phyloP scores from a whole-genome alignment of 2,888 invertebrate species.

The Calameuta pallipes region DNA sequence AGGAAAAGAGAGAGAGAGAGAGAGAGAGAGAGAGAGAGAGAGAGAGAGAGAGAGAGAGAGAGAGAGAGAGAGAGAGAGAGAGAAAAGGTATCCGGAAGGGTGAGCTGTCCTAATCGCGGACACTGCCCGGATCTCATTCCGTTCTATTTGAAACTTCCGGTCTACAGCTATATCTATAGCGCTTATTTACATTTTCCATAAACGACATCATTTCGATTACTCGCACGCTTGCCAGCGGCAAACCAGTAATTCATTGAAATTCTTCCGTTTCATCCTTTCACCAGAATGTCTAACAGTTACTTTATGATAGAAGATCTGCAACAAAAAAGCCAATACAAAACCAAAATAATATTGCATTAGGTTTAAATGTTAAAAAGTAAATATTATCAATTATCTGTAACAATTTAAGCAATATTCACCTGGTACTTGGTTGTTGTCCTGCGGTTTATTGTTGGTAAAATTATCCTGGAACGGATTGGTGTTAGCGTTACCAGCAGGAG shows the following conservation, averaged over 20 bases:
- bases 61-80: neutral
- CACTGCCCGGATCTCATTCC: slow-evolving; percentile 31
- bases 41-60: too few species aligned
- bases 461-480: slow-evolving; percentile 62
- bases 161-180: slow-evolving; percentile 50
- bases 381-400: slow-evolving; percentile 4
- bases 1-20: neutral
- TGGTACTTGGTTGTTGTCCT: slow-evolving; percentile 63
- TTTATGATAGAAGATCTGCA: slow-evolving; percentile 64
- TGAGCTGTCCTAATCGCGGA: slow-evolving; percentile 26
- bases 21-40: neutral
- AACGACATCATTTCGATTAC: slow-evolving; percentile 49
- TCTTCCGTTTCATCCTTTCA: slow-evolving; percentile 34
- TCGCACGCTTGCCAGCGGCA: slow-evolving; percentile 44
- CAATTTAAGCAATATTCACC: slow-evolving; percentile 40
- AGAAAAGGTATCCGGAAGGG: neutral
- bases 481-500: slow-evolving; percentile 57
- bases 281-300: slow-evolving; percentile 46
- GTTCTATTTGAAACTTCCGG: slow-evolving; percentile 45
- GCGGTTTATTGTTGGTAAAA: slow-evolving; percentile 60
- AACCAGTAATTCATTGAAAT: slow-evolving; percentile 42
- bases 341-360: slow-evolving; percentile 11
- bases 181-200: slow-evolving; percentile 58
- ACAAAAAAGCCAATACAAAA: slow-evolving; percentile 30
- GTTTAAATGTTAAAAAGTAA: slow-evolving; percentile 17